Evolutionary conservation across 2,797 vertebrate species (phyloP).

Genomic region (Lagorchestes hirsutus): DNA sequence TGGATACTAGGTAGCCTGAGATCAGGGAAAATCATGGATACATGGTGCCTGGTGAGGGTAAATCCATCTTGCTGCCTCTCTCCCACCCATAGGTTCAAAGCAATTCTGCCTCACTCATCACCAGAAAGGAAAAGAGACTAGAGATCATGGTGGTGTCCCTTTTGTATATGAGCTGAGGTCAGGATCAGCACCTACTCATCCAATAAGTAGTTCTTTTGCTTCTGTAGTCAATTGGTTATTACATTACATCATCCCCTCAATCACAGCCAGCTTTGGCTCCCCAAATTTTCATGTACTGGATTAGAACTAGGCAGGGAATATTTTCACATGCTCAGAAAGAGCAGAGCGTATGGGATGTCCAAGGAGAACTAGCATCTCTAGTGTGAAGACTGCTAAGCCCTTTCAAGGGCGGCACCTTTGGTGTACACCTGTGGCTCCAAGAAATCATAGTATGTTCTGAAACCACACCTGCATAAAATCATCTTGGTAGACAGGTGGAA

Average conservation of each 20-base stretch:
- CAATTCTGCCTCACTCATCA: neutral
- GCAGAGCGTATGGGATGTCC: neutral
- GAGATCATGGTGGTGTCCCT: neutral
- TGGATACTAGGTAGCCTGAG: neutral
- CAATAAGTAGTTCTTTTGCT: neutral
- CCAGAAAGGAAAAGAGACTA: neutral
- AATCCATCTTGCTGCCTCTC: neutral
- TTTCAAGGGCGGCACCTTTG: neutral
- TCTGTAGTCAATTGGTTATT: neutral
- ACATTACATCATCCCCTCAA: neutral
- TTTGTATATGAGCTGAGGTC: neutral
- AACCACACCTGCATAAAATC: neutral
- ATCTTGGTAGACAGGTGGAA: neutral
- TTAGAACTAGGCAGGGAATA: neutral
- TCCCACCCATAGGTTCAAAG: neutral
- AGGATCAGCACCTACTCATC: neutral
- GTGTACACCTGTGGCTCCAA: neutral
- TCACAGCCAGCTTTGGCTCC: neutral
- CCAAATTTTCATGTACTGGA: neutral
- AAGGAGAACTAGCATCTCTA: neutral
- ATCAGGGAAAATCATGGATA: neutral
- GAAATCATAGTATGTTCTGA: neutral
- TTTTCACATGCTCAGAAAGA: neutral
- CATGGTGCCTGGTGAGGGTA: neutral
- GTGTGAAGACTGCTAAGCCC: neutral